These are phyloP conservation scores for Enteromius mattozi DNA, from an alignment of 2,797 vertebrate genomes.

Conservation along the genomic window DNA sequence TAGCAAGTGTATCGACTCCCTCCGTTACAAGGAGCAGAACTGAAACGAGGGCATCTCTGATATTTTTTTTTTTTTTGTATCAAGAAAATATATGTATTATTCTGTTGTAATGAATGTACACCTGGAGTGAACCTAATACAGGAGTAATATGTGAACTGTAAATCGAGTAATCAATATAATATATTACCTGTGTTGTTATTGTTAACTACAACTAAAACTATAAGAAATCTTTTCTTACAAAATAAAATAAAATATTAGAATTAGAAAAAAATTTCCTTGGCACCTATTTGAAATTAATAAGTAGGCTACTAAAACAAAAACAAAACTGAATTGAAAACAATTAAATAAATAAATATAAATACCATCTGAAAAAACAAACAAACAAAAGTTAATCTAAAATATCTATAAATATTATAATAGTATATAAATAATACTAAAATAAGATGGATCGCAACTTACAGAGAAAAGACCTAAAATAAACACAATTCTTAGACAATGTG, in stretches of 20 bases:
- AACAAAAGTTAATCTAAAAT: neutral
- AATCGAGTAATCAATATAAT: neutral
- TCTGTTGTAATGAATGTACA: neutral
- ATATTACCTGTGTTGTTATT: neutral
- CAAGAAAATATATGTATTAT: neutral
- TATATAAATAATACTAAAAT: no score
- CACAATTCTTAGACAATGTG: neutral
- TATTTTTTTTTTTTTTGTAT: neutral
- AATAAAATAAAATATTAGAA: neutral
- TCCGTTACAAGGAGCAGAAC: constrained; percentile 74
- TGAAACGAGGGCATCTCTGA: constrained; percentile 61
- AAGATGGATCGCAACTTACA: neutral
- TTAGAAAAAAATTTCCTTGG: no score
- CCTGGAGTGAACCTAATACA: neutral
- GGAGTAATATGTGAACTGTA: neutral
- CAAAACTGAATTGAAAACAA: no score
- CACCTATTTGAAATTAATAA: no score
- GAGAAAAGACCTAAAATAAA: neutral
- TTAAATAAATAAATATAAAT: no score
- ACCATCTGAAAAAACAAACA: no score
- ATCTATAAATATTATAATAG: no score
- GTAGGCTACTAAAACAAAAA: no score
- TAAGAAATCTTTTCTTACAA: neutral
- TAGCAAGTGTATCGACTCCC: constrained; percentile 67
- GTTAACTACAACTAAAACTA: neutral